Evolutionary conservation across 2,888 invertebrate genomes (phyloP).

Genomic region (Frankliniella intonsa): DNA sequence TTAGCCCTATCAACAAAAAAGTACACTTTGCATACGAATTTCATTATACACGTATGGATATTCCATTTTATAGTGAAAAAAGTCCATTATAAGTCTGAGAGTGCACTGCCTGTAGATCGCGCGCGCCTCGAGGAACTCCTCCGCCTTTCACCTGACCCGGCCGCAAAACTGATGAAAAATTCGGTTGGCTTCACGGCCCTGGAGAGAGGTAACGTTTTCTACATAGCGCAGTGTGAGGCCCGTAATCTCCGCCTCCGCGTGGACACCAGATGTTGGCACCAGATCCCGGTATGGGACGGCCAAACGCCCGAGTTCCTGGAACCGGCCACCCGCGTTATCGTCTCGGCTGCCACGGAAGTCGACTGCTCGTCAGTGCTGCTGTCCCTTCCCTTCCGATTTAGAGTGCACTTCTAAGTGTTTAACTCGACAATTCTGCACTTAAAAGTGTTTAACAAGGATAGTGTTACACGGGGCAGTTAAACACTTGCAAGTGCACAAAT

Average conservation of each 20-base stretch:
- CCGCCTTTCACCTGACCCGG: neutral
- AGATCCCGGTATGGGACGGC: neutral
- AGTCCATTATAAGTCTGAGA: too few species aligned
- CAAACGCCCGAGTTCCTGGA: neutral
- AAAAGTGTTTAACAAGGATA: too few species aligned
- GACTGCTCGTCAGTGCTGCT: neutral
- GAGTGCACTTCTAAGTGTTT: too few species aligned
- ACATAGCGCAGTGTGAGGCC: neutral
- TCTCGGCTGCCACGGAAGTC: neutral
- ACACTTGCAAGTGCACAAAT: too few species aligned
- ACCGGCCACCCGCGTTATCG: neutral
- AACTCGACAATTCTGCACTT: too few species aligned
- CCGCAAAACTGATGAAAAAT: neutral
- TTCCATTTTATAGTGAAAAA: too few species aligned
- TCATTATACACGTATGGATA: too few species aligned
- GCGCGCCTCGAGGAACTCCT: neutral
- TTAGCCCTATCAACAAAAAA: too few species aligned
- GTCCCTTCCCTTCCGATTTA: too few species aligned
- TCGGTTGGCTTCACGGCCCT: neutral
- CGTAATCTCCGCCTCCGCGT: neutral
- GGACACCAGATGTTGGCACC: neutral
- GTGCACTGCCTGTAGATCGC: neutral
- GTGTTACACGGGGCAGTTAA: too few species aligned
- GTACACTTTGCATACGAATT: too few species aligned
- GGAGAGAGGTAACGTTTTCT: neutral